Evolutionary conservation across 2,888 invertebrate genomes (phyloP).

Genomic region (Halocaridina rubra): DNA sequence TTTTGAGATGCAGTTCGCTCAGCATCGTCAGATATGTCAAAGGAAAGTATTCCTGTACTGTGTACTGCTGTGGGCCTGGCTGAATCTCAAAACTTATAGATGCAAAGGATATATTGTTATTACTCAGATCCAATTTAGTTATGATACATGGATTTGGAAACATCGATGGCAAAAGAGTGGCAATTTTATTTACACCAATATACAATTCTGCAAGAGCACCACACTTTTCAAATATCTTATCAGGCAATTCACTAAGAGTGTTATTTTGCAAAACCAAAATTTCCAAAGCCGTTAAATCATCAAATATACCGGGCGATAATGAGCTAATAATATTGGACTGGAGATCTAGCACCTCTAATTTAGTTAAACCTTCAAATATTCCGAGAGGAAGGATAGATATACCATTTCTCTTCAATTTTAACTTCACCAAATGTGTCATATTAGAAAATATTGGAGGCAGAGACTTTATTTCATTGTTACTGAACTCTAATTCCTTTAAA

Average conservation of each 20-base stretch:
- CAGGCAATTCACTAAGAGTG: constrained; percentile 25
- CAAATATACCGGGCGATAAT: constrained; percentile 23
- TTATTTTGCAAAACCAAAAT: constrained; percentile 17
- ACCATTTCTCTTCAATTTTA: not conserved
- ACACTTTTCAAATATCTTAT: constrained; percentile 34
- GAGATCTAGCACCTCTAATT: constrained; percentile 12
- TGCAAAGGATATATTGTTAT: constrained; percentile 32
- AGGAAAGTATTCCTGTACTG: constrained; percentile 31
- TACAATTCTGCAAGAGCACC: constrained; percentile 10
- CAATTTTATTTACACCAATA: constrained; percentile 16
- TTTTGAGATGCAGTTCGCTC: not conserved
- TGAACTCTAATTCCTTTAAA: not conserved
- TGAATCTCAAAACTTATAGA: not conserved
- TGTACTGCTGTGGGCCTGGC: not conserved
- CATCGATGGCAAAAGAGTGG: not conserved
- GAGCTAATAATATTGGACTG: constrained; percentile 7
- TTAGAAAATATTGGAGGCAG: constrained; percentile 16
- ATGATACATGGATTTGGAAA: constrained; percentile 22
- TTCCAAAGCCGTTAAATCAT: constrained; percentile 5
- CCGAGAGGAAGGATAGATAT: not conserved
- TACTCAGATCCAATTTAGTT: not conserved
- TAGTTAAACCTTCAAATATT: constrained; percentile 9
- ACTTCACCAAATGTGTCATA: not conserved
- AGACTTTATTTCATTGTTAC: not conserved
- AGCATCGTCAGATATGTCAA: constrained; percentile 17